Evolutionary conservation across 1,140 invertebrate genomes (phyloP).

Genomic region (Bombus soroeensis): DNA sequence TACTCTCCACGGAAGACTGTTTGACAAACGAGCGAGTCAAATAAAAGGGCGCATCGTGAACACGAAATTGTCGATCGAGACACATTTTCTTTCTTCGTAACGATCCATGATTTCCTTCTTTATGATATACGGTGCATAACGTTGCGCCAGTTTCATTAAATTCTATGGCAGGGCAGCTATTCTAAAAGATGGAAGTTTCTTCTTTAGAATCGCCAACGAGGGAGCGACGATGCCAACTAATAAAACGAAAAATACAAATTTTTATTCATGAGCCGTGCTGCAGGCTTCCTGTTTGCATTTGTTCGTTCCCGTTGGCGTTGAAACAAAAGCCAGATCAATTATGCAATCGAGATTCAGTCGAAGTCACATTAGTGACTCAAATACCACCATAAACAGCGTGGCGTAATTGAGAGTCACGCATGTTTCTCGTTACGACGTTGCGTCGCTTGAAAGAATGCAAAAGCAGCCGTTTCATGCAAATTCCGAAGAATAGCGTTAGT

Average conservation of each 20-base stretch:
- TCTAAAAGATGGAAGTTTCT: neutral
- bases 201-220: neutral
- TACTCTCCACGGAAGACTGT: neutral
- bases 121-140: no score
- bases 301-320: no score
- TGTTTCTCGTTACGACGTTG: neutral
- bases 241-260: slow-evolving; percentile 9
- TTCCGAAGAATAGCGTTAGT: neutral
- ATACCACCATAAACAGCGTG: neutral
- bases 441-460: neutral
- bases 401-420: slow-evolving; percentile 24
- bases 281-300: no score
- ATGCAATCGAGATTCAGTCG: slow-evolving; percentile 22
- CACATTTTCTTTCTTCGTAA: no score
- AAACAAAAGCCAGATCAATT: slow-evolving; percentile 37
- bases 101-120: neutral
- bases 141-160: no score
- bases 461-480: slow-evolving; percentile 14
- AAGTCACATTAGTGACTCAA: slow-evolving; percentile 12
- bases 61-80: neutral
- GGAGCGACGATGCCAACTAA: neutral
- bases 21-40: neutral
- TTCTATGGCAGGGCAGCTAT: neutral
- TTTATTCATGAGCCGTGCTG: neutral
- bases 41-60: neutral